Conservation (phyloP, 2,113 vertebrate genomes). For the Aegotheles bennettii region DNA sequence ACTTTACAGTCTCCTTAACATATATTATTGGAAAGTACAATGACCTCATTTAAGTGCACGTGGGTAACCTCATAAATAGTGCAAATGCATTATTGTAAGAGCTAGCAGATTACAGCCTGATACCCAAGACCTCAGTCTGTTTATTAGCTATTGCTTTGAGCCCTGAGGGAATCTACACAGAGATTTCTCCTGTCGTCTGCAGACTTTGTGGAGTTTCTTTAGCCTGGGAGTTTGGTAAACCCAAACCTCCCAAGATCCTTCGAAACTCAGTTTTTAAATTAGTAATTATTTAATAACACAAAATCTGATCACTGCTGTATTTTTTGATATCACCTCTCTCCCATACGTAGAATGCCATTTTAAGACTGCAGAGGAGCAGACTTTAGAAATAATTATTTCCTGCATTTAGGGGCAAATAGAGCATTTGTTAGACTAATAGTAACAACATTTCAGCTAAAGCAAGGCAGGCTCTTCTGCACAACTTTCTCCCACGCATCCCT, state of each 20-base stretch:
- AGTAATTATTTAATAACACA: rapidly evolving
- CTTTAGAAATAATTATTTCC: neutral
- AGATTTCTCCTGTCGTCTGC: neutral
- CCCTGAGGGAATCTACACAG: neutral
- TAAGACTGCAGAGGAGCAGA: neutral
- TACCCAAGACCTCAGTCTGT: neutral
- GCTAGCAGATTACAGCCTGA: neutral
- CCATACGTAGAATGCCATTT: rapidly evolving
- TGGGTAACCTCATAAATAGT: neutral
- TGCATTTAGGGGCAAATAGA: neutral
- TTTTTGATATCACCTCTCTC: neutral
- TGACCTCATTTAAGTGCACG: neutral
- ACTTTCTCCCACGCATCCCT: neutral
- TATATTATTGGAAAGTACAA: neutral
- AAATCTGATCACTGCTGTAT: rapidly evolving
- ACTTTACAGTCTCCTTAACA: neutral
- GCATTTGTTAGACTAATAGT: neutral
- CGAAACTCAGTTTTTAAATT: neutral
- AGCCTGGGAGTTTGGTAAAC: neutral
- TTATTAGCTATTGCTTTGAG: neutral
- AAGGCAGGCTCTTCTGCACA: neutral
- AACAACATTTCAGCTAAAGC: neutral
- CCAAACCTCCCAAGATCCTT: neutral
- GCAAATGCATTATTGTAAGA: neutral
- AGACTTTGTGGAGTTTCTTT: slow-evolving; percentile 9